Percentiles rank a stretch among this genome's conserved stretches.
Conservation (phyloP, 92 coral and sea anemone genomes). For the Desmophyllum pertusum region DNA sequence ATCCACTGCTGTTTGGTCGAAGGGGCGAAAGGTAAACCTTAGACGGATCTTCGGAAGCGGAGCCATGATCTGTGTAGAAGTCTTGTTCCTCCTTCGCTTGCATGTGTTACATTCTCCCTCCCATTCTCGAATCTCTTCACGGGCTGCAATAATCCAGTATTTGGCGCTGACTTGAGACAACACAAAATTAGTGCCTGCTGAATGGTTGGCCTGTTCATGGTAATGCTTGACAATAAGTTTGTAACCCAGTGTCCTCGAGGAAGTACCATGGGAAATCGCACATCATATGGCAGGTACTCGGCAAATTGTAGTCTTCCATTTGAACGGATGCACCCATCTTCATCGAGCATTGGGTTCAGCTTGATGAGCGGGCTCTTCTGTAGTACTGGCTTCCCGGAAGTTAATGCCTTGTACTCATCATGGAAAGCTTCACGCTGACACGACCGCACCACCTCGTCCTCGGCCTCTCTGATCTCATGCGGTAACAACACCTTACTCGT, state of each 20-base stretch:
- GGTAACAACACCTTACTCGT: slow-evolving; percentile 46
- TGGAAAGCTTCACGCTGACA: slow-evolving; percentile 60
- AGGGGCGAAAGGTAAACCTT: slow-evolving; percentile 63
- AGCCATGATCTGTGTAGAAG: slow-evolving; percentile 58
- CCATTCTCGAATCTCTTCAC: slow-evolving; percentile 70
- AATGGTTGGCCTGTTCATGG: slow-evolving; percentile 62
- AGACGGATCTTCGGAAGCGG: slow-evolving; percentile 59
- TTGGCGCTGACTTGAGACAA: slow-evolving; percentile 48
- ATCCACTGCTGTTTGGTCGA: too few species aligned
- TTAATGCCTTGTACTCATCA: slow-evolving; percentile 51
- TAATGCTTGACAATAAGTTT: slow-evolving; percentile 55
- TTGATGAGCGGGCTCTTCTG: slow-evolving; percentile 33
- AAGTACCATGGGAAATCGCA: slow-evolving; percentile 48
- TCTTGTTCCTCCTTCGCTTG: slow-evolving; percentile 47
- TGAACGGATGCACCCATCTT: slow-evolving; percentile 54
- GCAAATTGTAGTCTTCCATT: slow-evolving; percentile 58
- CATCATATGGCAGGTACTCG: slow-evolving; percentile 55
- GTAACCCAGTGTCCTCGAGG: slow-evolving; percentile 65
- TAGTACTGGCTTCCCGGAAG: slow-evolving; percentile 36
- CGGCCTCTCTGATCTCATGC: slow-evolving; percentile 51
- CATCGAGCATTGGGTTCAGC: slow-evolving; percentile 51
- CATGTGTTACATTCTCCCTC: too few species aligned
- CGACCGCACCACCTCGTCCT: slow-evolving; percentile 51
- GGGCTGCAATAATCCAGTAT: slow-evolving; percentile 58
- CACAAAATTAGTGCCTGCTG: slow-evolving; percentile 65